These are phyloP conservation scores for Rhipidura dahli DNA, from an alignment of 2,113 vertebrate genomes.

Conservation along the genomic window DNA sequence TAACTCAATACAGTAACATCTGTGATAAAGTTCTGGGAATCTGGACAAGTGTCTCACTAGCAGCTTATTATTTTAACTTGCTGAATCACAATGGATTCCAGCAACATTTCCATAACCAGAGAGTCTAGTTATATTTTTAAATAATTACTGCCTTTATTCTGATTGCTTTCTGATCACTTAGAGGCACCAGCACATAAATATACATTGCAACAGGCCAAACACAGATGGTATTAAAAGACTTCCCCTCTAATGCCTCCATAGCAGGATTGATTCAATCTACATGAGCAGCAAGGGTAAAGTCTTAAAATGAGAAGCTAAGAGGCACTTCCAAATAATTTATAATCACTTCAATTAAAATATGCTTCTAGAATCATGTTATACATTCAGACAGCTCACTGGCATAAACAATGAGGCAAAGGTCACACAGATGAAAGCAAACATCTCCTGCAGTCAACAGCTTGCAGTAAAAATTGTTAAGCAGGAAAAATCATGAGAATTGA, in stretches of 20 bases:
- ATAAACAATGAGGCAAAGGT: slow-evolving; percentile 2
- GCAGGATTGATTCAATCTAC: background rate
- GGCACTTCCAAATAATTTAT: background rate
- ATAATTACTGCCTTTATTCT: background rate
- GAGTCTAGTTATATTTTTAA: background rate
- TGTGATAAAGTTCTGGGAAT: background rate
- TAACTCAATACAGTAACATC: background rate
- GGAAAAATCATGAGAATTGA: background rate
- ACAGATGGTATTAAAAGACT: background rate
- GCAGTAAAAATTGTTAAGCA: background rate
- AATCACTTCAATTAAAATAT: background rate
- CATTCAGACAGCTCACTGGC: background rate
- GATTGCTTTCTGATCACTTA: background rate
- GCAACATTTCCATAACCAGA: background rate
- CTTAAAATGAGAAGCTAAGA: background rate
- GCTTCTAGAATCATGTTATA: background rate
- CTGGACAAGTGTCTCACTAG: background rate
- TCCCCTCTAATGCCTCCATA: background rate
- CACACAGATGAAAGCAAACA: background rate
- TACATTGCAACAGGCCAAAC: background rate
- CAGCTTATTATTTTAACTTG: background rate
- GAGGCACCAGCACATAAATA: background rate
- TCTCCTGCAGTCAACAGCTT: background rate
- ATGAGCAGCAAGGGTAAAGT: background rate
- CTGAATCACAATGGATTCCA: background rate